phyloP scores from a whole-genome alignment of 2,888 invertebrate genomes.

The Allophyes oxyacanthae region DNA sequence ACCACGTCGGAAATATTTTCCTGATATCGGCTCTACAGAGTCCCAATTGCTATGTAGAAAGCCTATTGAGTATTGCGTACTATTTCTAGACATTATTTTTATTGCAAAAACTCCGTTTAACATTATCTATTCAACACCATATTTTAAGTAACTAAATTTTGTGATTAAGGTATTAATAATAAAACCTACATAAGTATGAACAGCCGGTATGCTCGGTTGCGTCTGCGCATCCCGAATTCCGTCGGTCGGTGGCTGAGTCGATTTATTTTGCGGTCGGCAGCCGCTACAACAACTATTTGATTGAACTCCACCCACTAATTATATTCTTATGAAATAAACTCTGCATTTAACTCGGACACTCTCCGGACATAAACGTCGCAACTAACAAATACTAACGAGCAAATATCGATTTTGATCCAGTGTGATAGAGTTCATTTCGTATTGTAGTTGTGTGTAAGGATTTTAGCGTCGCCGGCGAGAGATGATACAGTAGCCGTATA shows the following conservation, averaged over 20 bases:
- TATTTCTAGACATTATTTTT: too few relatives aligned
- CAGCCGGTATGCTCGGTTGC: constrained; percentile 7
- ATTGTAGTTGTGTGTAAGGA: constrained; percentile 7
- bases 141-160: neutral
- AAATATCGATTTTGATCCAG: constrained; percentile 9
- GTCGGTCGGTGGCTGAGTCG: constrained; percentile 54
- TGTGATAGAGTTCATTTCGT: constrained; percentile 16
- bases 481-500: constrained; percentile 71
- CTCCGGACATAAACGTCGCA: constrained; percentile 42
- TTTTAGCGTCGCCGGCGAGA: constrained; percentile 25
- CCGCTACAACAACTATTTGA: constrained; percentile 77
- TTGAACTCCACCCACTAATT: constrained; percentile 89
- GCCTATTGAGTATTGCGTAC: too few relatives aligned
- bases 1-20: too few relatives aligned
- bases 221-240: constrained; percentile 27
- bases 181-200: neutral
- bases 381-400: neutral
- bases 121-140: too few relatives aligned
- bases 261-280: constrained; percentile 71
- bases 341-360: constrained; percentile 76
- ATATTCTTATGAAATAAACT: constrained; percentile 88
- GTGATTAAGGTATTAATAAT: neutral
- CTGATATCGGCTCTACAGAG: too few relatives aligned
- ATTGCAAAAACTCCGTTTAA: too few relatives aligned
- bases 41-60: too few relatives aligned